Percentiles rank a stretch among this genome's conserved stretches.
phyloP scores from a whole-genome alignment of 2,888 invertebrate species.

The Dasypolia templi region DNA sequence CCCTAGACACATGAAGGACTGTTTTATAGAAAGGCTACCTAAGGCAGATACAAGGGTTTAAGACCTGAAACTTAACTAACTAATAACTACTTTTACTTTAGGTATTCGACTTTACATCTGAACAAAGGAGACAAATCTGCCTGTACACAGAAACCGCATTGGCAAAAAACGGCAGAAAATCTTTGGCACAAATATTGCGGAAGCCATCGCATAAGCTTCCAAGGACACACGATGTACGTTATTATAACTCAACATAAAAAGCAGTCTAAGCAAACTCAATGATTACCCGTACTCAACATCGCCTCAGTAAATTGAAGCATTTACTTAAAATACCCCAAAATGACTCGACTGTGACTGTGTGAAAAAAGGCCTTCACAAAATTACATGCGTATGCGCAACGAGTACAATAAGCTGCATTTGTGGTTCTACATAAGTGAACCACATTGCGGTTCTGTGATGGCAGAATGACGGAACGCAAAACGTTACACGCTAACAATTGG shows the following conservation, averaged over 20 bases:
- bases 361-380: constrained; percentile 44
- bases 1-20: constrained; percentile 27
- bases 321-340: constrained; percentile 11
- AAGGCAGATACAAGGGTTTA: neutral
- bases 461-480: constrained; percentile 5
- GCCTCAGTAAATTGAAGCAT: constrained; percentile 10
- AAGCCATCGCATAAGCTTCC: neutral
- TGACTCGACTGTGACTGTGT: constrained; percentile 13
- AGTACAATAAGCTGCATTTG: constrained; percentile 16
- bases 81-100: too few relatives aligned
- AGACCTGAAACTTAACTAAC: too few relatives aligned
- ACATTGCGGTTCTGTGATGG: constrained; percentile 35
- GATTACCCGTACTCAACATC: neutral
- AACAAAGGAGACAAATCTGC: neutral
- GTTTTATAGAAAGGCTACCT: too few relatives aligned
- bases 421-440: constrained; percentile 18
- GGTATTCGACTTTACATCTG: too few relatives aligned
- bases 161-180: neutral
- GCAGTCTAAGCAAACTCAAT: neutral
- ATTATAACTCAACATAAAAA: constrained; percentile 24
- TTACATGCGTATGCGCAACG: constrained; percentile 35
- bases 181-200: neutral
- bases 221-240: neutral
- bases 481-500: constrained; percentile 17
- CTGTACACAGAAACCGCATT: neutral